A percentile compares a stretch with the other conserved stretches of the same genome.
These are phyloP conservation scores for Oreochromis spilurus DNA, from an alignment of 2,113 vertebrate genomes.

Conservation along the genomic window DNA sequence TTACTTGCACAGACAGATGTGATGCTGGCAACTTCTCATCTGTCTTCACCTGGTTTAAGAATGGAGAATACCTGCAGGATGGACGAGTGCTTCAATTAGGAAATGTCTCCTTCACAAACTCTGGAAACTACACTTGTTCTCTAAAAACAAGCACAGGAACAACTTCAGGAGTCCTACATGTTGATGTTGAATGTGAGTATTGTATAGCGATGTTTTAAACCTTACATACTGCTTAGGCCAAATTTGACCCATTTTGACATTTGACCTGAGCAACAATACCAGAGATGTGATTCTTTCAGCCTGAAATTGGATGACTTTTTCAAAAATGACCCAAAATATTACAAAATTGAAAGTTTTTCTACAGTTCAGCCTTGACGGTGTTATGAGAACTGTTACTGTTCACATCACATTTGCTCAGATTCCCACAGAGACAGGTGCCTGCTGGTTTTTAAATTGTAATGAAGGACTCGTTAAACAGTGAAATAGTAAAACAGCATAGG, in stretches of 20 bases:
- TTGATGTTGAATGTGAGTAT: slow-evolving; percentile 47
- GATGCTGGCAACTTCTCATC: not conserved
- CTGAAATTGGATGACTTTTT: not conserved
- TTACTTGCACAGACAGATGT: slow-evolving; percentile 6
- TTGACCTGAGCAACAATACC: not conserved
- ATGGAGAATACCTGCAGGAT: not conserved
- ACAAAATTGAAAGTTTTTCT: not conserved
- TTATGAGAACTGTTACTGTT: not conserved
- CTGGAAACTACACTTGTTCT: slow-evolving; percentile 49
- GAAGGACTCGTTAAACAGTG: not conserved
- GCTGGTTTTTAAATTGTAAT: not conserved
- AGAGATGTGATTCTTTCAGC: not conserved
- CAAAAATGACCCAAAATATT: not conserved
- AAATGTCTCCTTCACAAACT: not conserved
- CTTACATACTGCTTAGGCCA: not conserved
- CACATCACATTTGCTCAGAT: not conserved
- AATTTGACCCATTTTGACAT: not conserved
- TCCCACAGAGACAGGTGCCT: not conserved
- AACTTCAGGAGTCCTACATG: not conserved
- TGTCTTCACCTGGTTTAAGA: slow-evolving; percentile 30
- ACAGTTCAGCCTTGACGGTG: not conserved
- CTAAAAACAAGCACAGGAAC: not conserved
- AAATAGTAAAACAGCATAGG: not conserved
- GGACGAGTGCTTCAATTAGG: not conserved
- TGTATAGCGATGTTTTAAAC: accelerated